Percentiles rank a stretch among this genome's conserved stretches.
phyloP scores from a whole-genome alignment of 1,140 invertebrate genomes.

The Nomia melanderi region DNA sequence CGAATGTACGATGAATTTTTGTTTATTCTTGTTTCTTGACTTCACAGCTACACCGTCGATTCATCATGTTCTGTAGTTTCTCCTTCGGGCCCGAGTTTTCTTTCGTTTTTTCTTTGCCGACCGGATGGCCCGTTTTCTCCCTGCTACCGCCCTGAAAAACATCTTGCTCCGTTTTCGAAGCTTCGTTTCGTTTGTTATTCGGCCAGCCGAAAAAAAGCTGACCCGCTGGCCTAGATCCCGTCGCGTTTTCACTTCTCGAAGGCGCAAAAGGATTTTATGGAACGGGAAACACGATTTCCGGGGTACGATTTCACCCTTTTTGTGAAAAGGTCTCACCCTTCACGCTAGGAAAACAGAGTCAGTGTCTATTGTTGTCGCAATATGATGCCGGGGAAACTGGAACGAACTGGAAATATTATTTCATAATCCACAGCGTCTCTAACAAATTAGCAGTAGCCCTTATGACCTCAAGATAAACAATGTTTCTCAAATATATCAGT shows the following conservation, averaged over 20 bases:
- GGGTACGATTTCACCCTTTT: slow-evolving; percentile 32
- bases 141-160: not conserved
- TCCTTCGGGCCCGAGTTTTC: not conserved
- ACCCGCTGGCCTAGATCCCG: slow-evolving; percentile 52
- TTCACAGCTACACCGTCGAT: too few species aligned
- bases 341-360: not conserved
- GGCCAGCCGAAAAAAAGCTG: slow-evolving; percentile 18
- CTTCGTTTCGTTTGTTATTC: slow-evolving; percentile 33
- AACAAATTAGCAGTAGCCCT: too few species aligned
- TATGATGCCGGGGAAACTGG: not conserved
- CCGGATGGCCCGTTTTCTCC: slow-evolving; percentile 5
- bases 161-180: not conserved
- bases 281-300: slow-evolving; percentile 24
- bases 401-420: not conserved
- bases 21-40: slow-evolving; percentile 29
- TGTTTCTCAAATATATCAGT: too few species aligned
- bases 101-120: slow-evolving; percentile 5
- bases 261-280: slow-evolving; percentile 52
- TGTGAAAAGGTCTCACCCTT: not conserved
- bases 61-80: not conserved
- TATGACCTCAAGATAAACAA: too few species aligned
- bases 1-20: too few species aligned
- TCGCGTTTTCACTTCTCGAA: slow-evolving; percentile 52
- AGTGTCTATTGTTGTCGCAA: not conserved
- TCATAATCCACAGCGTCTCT: too few species aligned